Conservation (phyloP, 1,140 invertebrate species). For the Theocolax elegans region DNA sequence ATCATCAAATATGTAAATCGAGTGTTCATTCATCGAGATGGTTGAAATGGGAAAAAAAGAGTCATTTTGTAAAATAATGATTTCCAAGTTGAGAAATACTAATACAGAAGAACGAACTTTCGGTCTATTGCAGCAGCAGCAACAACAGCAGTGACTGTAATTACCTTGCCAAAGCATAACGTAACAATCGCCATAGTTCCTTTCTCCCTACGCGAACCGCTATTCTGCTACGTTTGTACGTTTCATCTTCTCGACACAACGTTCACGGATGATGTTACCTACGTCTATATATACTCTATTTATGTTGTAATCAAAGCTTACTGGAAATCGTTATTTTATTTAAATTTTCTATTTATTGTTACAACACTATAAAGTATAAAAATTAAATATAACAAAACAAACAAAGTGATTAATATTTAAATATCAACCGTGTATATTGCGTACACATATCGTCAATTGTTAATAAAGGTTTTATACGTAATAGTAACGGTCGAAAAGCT, state of each 20-base stretch:
- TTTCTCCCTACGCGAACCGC: slow-evolving; percentile 6
- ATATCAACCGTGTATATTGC: no score
- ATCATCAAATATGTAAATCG: no score
- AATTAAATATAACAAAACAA: no score
- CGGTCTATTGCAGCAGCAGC: slow-evolving; percentile 18
- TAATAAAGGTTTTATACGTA: no score
- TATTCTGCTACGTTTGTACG: background rate
- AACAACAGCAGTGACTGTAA: background rate
- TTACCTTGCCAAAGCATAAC: slow-evolving; percentile 13
- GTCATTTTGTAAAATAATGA: slow-evolving; percentile 25
- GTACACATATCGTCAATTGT: no score
- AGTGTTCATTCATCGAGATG: no score
- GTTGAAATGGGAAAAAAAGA: background rate
- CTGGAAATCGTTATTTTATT: no score
- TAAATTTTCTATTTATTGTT: no score
- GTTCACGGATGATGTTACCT: background rate
- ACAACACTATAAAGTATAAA: no score
- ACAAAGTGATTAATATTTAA: no score
- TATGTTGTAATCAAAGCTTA: no score
- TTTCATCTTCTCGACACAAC: slow-evolving; percentile 6
- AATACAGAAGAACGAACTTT: slow-evolving; percentile 23
- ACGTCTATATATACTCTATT: background rate
- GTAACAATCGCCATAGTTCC: slow-evolving; percentile 33
- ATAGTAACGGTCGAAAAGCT: no score
- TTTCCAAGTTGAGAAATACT: slow-evolving; percentile 21